A percentile compares a stretch with the other conserved stretches of the same genome.
Conservation (phyloP, 2,797 vertebrate species). For the Xenops minutus region DNA sequence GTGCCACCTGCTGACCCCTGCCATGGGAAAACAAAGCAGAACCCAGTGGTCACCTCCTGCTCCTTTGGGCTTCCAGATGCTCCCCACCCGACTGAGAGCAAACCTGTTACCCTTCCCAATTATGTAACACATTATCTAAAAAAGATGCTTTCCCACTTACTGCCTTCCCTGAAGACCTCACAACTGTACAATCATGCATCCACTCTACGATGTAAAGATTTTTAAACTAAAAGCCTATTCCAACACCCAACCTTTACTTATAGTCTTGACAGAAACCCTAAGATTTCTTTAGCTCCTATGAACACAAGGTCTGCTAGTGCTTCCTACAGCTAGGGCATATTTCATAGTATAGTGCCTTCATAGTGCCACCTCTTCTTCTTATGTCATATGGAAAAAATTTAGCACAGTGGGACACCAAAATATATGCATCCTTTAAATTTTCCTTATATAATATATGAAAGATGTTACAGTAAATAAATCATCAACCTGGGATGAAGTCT, state of each 20-base stretch:
- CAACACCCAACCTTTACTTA: neutral
- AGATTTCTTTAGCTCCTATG: neutral
- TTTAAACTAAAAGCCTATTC: neutral
- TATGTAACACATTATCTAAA: neutral
- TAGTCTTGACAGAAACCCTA: neutral
- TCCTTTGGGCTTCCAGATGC: neutral
- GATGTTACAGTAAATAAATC: neutral
- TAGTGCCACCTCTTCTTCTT: neutral
- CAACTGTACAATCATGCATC: neutral
- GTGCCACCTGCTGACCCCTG: slow-evolving; percentile 64
- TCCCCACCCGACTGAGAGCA: neutral
- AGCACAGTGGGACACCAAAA: neutral
- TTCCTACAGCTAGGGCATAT: neutral
- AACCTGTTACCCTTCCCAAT: neutral
- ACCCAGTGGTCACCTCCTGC: neutral
- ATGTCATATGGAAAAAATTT: neutral
- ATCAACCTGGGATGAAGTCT: neutral
- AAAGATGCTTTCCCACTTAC: neutral
- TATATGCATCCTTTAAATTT: neutral
- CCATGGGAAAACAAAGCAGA: neutral
- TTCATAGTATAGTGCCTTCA: neutral
- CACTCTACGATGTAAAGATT: neutral
- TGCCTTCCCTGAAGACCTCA: neutral
- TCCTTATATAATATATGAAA: neutral
- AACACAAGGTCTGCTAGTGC: neutral